A percentile compares a stretch with the other conserved stretches of the same genome.
phyloP scores from a whole-genome alignment of 1,140 invertebrate genomes.

The Nasonia longicornis region DNA sequence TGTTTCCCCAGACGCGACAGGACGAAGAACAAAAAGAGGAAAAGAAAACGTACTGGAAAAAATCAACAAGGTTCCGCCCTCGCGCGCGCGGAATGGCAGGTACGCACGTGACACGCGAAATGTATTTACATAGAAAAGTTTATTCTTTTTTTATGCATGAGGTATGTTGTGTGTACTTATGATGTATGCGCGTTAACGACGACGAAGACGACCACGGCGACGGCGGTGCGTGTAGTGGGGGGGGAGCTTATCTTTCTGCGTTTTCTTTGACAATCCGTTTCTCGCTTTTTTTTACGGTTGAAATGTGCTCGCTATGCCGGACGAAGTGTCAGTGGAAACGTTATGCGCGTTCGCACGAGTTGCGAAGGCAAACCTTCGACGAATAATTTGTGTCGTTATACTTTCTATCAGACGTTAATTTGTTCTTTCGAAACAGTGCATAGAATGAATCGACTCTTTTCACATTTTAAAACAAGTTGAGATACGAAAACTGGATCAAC shows the following conservation, averaged over 20 bases:
- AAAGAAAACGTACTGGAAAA: not conserved
- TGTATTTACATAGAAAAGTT: constrained; percentile 40
- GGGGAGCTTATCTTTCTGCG: not conserved
- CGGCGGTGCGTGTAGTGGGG: not conserved
- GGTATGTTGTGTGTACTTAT: constrained; percentile 40
- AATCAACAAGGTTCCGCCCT: constrained; percentile 27
- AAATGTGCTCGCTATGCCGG: constrained; percentile 19
- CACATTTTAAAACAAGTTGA: not conserved
- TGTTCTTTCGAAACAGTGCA: not conserved
- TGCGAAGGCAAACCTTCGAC: not conserved
- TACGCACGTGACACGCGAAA: constrained; percentile 45
- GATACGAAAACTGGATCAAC: not conserved
- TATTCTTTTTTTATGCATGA: constrained; percentile 22
- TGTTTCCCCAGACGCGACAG: not conserved
- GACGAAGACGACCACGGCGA: constrained; percentile 24
- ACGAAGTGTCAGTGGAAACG: not conserved
- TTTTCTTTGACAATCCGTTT: not conserved
- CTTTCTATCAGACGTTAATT: constrained; percentile 8
- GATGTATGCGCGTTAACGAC: constrained; percentile 27
- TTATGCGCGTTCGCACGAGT: too few relatives aligned
- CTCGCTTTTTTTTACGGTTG: not conserved
- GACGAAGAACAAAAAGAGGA: not conserved
- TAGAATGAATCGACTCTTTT: not conserved
- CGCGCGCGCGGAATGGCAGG: constrained; percentile 43
- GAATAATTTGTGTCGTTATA: not conserved